Percentiles rank a stretch among this genome's conserved stretches.
These are phyloP conservation scores for Agrenia bidenticulata DNA, from an alignment of 2,888 invertebrate genomes.

Conservation along the genomic window DNA sequence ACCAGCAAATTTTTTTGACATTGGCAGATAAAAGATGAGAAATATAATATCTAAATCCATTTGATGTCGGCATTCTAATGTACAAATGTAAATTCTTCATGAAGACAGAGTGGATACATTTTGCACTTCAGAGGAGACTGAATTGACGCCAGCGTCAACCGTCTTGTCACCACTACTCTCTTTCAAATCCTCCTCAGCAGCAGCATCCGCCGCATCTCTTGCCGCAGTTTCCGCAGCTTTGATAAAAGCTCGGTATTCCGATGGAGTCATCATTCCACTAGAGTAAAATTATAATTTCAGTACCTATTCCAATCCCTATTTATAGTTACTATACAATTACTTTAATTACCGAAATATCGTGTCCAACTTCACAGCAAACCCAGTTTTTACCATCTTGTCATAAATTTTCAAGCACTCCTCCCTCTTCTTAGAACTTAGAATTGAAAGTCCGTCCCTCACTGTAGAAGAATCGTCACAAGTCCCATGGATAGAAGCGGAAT, in stretches of 20 bases:
- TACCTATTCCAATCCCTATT: too few species aligned
- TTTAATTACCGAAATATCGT: slow-evolving; percentile 48
- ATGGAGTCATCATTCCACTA: slow-evolving; percentile 52
- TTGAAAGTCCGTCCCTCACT: slow-evolving; percentile 29
- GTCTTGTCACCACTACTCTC: slow-evolving; percentile 12
- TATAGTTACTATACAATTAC: background rate
- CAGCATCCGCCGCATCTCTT: slow-evolving; percentile 22
- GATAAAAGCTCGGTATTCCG: slow-evolving; percentile 49
- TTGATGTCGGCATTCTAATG: too few species aligned
- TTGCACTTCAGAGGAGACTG: too few species aligned
- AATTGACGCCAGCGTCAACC: slow-evolving; percentile 19
- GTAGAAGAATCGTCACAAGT: slow-evolving; percentile 18
- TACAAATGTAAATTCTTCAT: too few species aligned
- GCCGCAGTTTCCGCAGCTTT: slow-evolving; percentile 42
- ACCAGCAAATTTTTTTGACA: too few species aligned
- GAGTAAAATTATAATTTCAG: background rate
- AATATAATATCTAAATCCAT: too few species aligned
- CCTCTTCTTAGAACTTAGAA: slow-evolving; percentile 46
- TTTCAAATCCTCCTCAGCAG: background rate
- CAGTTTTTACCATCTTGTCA: slow-evolving; percentile 50
- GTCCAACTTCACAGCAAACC: slow-evolving; percentile 48
- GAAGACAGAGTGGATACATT: too few species aligned
- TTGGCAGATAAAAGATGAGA: too few species aligned
- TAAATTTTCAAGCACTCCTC: slow-evolving; percentile 51
- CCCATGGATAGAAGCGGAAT: slow-evolving; percentile 18